Evolutionary conservation across 2,797 vertebrate species (phyloP), one percentile per base, ranked within the genome.

Genomic region (Macropodus opercularis): DNA sequence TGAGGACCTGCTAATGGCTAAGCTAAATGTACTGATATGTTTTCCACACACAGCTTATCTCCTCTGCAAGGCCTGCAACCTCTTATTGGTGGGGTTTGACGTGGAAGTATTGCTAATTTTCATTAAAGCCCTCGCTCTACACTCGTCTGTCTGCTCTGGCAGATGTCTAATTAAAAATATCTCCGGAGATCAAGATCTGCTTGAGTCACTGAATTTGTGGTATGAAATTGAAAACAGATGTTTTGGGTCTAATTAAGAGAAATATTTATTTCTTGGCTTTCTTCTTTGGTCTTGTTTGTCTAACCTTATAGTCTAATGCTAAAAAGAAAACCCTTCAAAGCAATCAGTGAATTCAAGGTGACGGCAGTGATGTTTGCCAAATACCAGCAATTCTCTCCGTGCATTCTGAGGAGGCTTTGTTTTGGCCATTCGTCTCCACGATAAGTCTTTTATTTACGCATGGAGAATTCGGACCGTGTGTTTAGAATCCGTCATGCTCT

Each of bases 401-500:
- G 11, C 26, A 21, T 68, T 69, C 50, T 57, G 54, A 47, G 34
- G 65, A 40, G 75, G 69, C 62, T 7, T 44, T 53, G 40, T 48
- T 69, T 61, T 32, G 22, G 48, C 70, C 46, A 65, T 85, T 67
- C 69, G 61, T 85, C 80, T 77, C 47, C 17, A 29, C 46, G 77
- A 83, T 72, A 60, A 67, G 75, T 85, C 63, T 63, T 44, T 69
- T 84, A 80, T 77, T 78, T 63, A 69, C 8, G 47, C 57, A 22
- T 39, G 58, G 64, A 72, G 64, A 78, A 72, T 75, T 60, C 63
- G 40, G 51, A 52, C 76, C 81, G 81, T 79, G 81, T 90, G 86
- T 86, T 89, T 81, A 81, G 69, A 73, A 87, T 89, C 81, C 47
- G 64, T 89, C 83, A 87, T 49, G 66, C 73, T 81, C 83, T 90